Evolutionary conservation across 1,140 invertebrate genomes (phyloP).

Genomic region (Zaprionus africanus): DNA sequence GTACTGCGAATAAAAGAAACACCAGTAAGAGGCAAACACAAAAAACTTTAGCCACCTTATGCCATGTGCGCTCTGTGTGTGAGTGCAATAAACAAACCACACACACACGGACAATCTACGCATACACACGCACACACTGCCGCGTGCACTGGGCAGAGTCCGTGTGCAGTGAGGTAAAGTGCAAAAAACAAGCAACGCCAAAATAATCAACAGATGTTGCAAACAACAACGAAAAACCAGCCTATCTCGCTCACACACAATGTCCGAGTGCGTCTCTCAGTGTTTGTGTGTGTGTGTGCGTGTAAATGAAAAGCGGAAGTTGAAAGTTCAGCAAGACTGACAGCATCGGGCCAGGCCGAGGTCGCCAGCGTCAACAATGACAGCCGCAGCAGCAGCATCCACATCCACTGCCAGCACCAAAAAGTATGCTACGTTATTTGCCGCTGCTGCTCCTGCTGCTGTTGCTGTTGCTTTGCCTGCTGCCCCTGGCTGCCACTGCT

Average conservation of each 20-base stretch:
- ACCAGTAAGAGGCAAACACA: conserved; percentile 53
- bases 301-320: conserved; percentile 81
- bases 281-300: conserved; percentile 38
- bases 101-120: conserved; percentile 39
- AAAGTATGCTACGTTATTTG: conserved; percentile 70
- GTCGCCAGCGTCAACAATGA: conserved; percentile 71
- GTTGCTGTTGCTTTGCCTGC: neutral
- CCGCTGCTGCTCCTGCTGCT: neutral
- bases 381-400: conserved; percentile 44
- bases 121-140: conserved; percentile 41
- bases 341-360: conserved; percentile 57
- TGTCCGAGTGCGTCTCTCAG: conserved; percentile 6
- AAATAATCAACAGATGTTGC: conserved; percentile 82
- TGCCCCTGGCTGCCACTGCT: too few relatives aligned
- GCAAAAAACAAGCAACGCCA: conserved; percentile 63
- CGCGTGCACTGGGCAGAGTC: conserved; percentile 6
- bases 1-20: conserved; percentile 36
- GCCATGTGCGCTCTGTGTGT: conserved; percentile 33
- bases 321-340: conserved; percentile 79
- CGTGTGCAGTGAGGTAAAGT: conserved; percentile 46
- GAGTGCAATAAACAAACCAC: conserved; percentile 60
- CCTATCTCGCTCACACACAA: conserved; percentile 27
- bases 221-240: conserved; percentile 59
- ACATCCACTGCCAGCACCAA: conserved; percentile 42
- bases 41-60: conserved; percentile 65